Evolutionary conservation across 2,888 invertebrate species (phyloP).

Genomic region (Ischnus inquisitorius): DNA sequence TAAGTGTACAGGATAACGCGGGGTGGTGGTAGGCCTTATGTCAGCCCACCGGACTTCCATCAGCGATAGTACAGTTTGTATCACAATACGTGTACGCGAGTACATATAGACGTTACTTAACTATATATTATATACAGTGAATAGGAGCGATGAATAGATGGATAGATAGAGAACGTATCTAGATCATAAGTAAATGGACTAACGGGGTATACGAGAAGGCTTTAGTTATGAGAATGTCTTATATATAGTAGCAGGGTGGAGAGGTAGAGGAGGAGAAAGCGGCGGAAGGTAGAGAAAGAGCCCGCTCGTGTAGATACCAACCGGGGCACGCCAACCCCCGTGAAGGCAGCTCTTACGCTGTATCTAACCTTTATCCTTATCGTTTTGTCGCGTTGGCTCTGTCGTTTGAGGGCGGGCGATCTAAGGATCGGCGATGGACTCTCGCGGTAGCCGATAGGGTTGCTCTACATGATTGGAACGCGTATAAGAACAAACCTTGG

Average conservation of each 20-base stretch:
- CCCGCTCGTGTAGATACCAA: not conserved
- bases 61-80: no score
- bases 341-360: not conserved
- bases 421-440: not conserved
- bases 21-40: not conserved
- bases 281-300: not conserved
- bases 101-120: not conserved
- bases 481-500: slow-evolving; percentile 12
- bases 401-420: not conserved
- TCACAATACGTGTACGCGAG: no score
- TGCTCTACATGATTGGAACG: slow-evolving; percentile 1
- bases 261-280: not conserved
- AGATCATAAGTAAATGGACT: slow-evolving; percentile 59
- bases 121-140: slow-evolving; percentile 10
- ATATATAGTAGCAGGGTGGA: not conserved
- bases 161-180: slow-evolving; percentile 32
- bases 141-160: slow-evolving; percentile 33
- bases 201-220: slow-evolving; percentile 3
- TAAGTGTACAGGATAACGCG: slow-evolving; percentile 23
- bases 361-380: slow-evolving; percentile 54
- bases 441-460: slow-evolving; percentile 1
- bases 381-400: slow-evolving; percentile 12
- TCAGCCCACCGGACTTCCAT: no score
- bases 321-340: not conserved
- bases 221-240: slow-evolving; percentile 34